Percentiles rank a stretch among this genome's conserved stretches.
Evolutionary conservation across 2,113 vertebrate genomes (phyloP).

Genomic region (Martes martes): DNA sequence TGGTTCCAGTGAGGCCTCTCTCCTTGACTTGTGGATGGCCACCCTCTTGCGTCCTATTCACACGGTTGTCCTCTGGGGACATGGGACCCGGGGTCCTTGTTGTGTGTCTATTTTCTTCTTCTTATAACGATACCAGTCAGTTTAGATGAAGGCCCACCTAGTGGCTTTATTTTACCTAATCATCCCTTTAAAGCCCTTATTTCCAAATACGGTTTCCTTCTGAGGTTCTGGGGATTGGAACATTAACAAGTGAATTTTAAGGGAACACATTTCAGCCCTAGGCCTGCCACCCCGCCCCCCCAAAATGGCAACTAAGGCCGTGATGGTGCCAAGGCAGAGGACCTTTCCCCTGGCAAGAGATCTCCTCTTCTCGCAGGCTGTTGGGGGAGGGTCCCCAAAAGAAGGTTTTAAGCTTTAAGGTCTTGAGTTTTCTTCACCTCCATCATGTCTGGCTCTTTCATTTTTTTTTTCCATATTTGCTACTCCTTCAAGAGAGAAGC

Average conservation of each 20-base stretch:
- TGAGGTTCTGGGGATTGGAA: neutral
- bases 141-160: neutral
- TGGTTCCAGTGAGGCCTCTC: neutral
- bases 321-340: no score
- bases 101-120: neutral
- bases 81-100: neutral
- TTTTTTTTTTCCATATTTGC: neutral
- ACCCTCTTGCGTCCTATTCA: neutral
- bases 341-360: neutral
- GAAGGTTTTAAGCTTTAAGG: neutral
- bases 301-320: accelerated
- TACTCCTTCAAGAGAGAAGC: neutral
- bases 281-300: neutral
- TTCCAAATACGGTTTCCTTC: neutral
- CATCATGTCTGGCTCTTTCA: neutral
- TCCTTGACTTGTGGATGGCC: neutral
- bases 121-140: neutral
- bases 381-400: neutral
- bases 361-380: neutral
- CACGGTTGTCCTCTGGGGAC: neutral
- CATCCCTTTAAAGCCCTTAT: neutral
- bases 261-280: neutral
- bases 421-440: neutral
- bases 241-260: neutral
- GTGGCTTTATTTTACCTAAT: neutral